Evolutionary conservation across 2,797 vertebrate species (phyloP), one percentile per base, ranked within the genome.

Genomic region (Lates japonicus): DNA sequence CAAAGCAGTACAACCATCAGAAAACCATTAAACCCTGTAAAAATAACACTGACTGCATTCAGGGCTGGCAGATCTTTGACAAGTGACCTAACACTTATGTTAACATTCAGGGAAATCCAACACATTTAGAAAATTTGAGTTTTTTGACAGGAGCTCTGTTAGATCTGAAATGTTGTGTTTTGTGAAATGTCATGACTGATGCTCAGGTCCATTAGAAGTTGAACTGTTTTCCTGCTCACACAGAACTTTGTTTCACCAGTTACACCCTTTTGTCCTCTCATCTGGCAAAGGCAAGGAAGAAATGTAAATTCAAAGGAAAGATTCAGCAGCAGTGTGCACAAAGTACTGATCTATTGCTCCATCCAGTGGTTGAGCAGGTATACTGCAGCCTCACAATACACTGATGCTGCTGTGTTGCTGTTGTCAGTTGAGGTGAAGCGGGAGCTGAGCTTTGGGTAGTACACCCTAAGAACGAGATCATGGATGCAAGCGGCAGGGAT

Each of bases 271-370:
- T n/a, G n/a, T n/a, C n/a, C n/a, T n/a, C n/a, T n/a, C n/a, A n/a
- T n/a, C n/a, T n/a, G n/a, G n/a, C n/a, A n/a, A n/a, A 14, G n/a
- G 16, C 25, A 33, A 44, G 17, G 13, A 42, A 3, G 13, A 59
- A 54, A 37, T 22, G 16, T 1, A 19, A 1, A n/a, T 64, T 41
- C 29, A 8, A 16, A 51, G 37, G 46, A 2, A 25, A 12, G 17
- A 14, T 70, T 33, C 11, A 22, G 25, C 68, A 72, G n/a, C 37
- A 3, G 42, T 6, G 0, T 59, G 67, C n/a, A 11, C 22, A 64
- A 22, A 70, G 12, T 52, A 1, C 25, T n/a, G 60, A 52, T 33
- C 16, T 22, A 10, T 17, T 68, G 44, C 87, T 55, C 84, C 86
- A 69, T 37, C 86, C 9, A 14, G 77, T 81, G 90, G 82, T 0